These are phyloP conservation scores for Rattus norvegicus DNA, from an alignment of 2,113 vertebrate species.

Conservation along the genomic window GRCr8 NC_086019.1:232821001-232821500, in stretches of 20 bases:
- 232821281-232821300: neutral
- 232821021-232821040: too few relatives aligned
- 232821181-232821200: conserved; percentile 54
- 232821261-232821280: neutral
- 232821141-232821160: fast-evolving
- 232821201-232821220: conserved; percentile 23
- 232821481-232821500: neutral
- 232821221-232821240: conserved; percentile 55
- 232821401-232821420: neutral
- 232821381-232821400: neutral
- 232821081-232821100: neutral
- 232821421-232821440: neutral
- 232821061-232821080: neutral
- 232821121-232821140: neutral
- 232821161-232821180: conserved; percentile 44
- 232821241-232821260: neutral
- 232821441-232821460: neutral
- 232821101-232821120: neutral
- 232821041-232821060: neutral
- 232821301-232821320: neutral
- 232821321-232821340: neutral
- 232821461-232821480: neutral
- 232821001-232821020: too few relatives aligned
- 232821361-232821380: neutral
- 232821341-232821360: neutral